Evolutionary conservation across 2,888 invertebrate species (phyloP), one percentile per base, ranked within the genome.

Genomic region (Coelinius sp.): DNA sequence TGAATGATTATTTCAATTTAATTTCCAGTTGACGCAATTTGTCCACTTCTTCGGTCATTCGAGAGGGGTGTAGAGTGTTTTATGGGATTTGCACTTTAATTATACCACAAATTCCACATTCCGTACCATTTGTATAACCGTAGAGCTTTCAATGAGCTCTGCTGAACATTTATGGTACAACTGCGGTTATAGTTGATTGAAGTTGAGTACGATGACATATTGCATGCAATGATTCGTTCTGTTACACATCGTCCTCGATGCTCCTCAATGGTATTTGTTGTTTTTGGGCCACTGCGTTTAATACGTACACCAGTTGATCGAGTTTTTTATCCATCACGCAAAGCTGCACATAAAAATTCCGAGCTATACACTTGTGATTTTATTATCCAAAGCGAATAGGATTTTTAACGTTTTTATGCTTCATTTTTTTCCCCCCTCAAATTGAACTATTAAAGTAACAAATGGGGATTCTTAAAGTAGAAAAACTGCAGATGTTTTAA

Each of bases 251-350:
- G 80, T 90, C 89, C 80, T 90, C 90, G 78, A 89, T 85, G 76
- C 88, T 88, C 75, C 89, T 86, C 75, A 89, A 82, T 65, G 88
- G 88, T 80, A 89, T 88, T 81, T 90, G 90, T 79, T 90, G 90
- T 80, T 90, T 91, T 87, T 90, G 89, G 76, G 90, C 89, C 78
- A 92, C 83, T 52, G 90, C 88, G 82, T 91, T 91, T 74, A 92
- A 86, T 62, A 92, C 89, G 80, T 87, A 86, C 46, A 90, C 81
- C 70, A 89, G 83, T 79, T 89, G 89, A 79, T 90, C 90, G 77
- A 90, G 77, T 80, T 90, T 90, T 79, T 88, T 88, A 81, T 90
- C 90, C 86, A 90, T 88, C 69, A 88, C 85, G 74, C 84, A 85
- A 74, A 90, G 82, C 90, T 90, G 85, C 66, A 90, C 65, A 70